Evolutionary conservation across 2,888 invertebrate genomes (phyloP).

Genomic region (Agrochola macilenta): DNA sequence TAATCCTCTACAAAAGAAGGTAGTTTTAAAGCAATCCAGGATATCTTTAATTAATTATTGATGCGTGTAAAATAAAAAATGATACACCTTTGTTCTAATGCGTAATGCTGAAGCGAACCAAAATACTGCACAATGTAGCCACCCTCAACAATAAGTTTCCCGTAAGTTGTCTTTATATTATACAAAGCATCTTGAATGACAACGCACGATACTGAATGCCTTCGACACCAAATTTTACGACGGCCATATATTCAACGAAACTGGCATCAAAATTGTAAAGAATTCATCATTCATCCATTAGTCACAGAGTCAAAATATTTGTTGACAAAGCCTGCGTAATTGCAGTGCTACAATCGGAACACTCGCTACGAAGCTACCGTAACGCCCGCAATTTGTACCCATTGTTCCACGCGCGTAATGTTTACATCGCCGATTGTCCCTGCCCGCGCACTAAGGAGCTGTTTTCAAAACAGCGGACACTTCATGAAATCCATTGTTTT

Average conservation of each 20-base stretch:
- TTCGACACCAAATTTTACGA: constrained; percentile 87
- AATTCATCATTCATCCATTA: constrained; percentile 90
- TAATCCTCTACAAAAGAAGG: constrained; percentile 42
- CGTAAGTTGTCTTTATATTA: constrained; percentile 81
- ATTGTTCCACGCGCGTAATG: constrained; percentile 87
- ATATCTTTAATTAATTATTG: constrained; percentile 50
- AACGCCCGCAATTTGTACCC: constrained; percentile 89
- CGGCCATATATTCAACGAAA: constrained; percentile 87
- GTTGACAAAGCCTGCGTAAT: constrained; percentile 88
- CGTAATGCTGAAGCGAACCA: constrained; percentile 72
- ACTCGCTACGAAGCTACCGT: constrained; percentile 90
- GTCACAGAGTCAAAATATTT: constrained; percentile 89
- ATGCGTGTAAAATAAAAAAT: constrained; percentile 44
- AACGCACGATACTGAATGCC: constrained; percentile 84
- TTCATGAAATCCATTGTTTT: constrained; percentile 84
- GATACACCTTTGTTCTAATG: constrained; percentile 55
- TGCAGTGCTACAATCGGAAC: constrained; percentile 88
- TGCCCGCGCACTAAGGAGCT: constrained; percentile 85
- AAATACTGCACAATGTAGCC: constrained; percentile 75
- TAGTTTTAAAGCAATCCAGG: constrained; percentile 59
- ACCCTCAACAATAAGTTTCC: constrained; percentile 82
- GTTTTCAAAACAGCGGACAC: constrained; percentile 87
- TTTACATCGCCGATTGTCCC: constrained; percentile 89
- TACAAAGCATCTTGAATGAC: constrained; percentile 85
- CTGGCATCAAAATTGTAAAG: constrained; percentile 88